Percentiles rank a stretch among this genome's conserved stretches.
phyloP scores from a whole-genome alignment of 2,888 invertebrate genomes.

The Mesochorus sp. region DNA sequence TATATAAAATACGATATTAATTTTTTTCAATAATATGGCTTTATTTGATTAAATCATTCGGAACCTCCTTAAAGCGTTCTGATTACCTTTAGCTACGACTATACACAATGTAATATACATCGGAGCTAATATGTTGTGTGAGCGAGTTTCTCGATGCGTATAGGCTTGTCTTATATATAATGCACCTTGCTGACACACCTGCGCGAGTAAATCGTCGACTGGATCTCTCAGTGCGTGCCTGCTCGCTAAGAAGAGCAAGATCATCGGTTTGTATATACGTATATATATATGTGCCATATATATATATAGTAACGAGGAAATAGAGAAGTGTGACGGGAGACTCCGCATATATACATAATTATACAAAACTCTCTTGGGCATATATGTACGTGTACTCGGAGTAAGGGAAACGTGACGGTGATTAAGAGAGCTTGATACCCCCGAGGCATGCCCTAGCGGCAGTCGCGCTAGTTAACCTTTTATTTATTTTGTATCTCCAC shows the following conservation, averaged over 20 bases:
- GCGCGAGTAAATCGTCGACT: constrained; percentile 48
- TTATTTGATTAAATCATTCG: too few relatives aligned
- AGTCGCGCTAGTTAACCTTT: constrained; percentile 44
- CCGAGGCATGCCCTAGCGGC: constrained; percentile 51
- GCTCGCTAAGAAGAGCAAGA: constrained; percentile 27
- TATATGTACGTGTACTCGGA: constrained; percentile 11
- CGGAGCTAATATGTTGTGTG: background rate
- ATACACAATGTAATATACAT: background rate
- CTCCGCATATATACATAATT: constrained; percentile 2
- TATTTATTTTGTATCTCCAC: too few relatives aligned
- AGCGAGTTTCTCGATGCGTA: constrained; percentile 28
- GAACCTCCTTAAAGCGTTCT: background rate
- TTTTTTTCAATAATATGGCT: too few relatives aligned
- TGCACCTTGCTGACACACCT: constrained; percentile 50
- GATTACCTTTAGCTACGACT: background rate
- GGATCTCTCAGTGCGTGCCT: constrained; percentile 34
- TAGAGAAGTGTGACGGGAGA: constrained; percentile 30
- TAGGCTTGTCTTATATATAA: constrained; percentile 27
- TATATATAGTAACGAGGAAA: constrained; percentile 55
- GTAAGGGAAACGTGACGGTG: constrained; percentile 52
- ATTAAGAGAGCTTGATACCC: constrained; percentile 62
- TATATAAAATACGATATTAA: too few relatives aligned
- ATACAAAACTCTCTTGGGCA: background rate
- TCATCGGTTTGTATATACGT: constrained; percentile 9
- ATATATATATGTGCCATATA: too few relatives aligned